These are phyloP conservation scores for Saccostrea glomerata DNA, from an alignment of 1,140 invertebrate species.

Conservation along the genomic window DNA sequence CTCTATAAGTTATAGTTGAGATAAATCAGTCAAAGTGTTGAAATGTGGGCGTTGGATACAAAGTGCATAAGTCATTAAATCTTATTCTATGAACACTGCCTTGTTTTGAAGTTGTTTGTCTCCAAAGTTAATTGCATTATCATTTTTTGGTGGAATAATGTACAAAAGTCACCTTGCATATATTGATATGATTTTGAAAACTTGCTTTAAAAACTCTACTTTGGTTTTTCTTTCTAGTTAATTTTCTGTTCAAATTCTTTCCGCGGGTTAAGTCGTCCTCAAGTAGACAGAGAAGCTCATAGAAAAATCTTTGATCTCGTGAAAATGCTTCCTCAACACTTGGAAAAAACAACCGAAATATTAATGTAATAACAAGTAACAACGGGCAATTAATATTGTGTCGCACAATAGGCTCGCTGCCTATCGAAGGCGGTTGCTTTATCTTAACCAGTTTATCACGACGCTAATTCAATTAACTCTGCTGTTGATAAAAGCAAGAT, in stretches of 20 bases:
- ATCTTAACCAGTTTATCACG: constrained; percentile 28
- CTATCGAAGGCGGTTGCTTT: constrained; percentile 8
- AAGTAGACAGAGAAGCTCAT: background rate
- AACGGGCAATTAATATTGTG: constrained; percentile 23
- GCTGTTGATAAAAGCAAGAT: constrained; percentile 30
- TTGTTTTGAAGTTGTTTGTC: background rate
- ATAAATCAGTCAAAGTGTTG: background rate
- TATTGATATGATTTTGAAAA: background rate
- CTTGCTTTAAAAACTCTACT: background rate
- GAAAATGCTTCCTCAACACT: constrained; percentile 21
- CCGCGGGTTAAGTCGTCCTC: background rate
- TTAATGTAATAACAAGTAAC: background rate
- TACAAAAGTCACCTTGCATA: background rate
- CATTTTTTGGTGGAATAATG: background rate
- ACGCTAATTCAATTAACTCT: constrained; percentile 27
- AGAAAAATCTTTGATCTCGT: constrained; percentile 20
- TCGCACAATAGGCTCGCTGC: background rate
- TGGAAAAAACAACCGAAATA: background rate
- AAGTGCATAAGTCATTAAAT: background rate
- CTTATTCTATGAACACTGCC: background rate
- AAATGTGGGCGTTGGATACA: background rate
- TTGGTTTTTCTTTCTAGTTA: background rate
- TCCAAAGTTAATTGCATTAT: background rate
- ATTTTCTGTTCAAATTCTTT: background rate
- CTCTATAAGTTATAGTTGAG: too few species aligned